phyloP scores from a whole-genome alignment of 2,888 invertebrate species.

The Cyrtodaria siliqua region DNA sequence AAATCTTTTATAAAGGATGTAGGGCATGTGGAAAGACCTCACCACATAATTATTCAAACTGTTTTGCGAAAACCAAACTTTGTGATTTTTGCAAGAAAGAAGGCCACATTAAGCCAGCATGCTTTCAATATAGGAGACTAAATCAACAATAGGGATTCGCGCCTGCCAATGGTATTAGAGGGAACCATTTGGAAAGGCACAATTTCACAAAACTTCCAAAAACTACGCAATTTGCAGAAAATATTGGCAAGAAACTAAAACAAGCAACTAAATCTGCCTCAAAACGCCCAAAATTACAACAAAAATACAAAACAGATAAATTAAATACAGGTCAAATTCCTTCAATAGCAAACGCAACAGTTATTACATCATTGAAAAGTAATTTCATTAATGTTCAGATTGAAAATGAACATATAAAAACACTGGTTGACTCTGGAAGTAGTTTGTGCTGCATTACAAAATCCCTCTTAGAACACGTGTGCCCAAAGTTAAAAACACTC shows the following conservation, averaged over 20 bases:
- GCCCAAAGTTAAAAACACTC: background rate
- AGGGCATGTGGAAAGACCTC: no score
- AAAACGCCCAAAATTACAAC: background rate
- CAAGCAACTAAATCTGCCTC: background rate
- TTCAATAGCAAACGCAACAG: background rate
- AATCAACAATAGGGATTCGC: constrained; percentile 15
- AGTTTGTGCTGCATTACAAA: constrained; percentile 20
- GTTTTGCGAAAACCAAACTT: no score
- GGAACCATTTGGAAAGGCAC: constrained; percentile 40
- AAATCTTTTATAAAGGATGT: no score
- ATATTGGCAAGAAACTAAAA: background rate
- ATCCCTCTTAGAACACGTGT: constrained; percentile 15
- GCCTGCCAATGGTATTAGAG: constrained; percentile 34
- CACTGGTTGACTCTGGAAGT: constrained; percentile 11
- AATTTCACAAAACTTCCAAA: background rate
- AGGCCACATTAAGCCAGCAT: no score
- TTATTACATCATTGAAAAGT: background rate
- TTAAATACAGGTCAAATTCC: no score
- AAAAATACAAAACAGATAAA: no score
- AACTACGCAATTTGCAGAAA: background rate
- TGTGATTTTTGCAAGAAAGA: no score
- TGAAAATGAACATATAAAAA: background rate
- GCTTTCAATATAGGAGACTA: no score
- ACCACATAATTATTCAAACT: no score
- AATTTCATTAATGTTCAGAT: constrained; percentile 13